phyloP scores from a whole-genome alignment of 2,113 vertebrate species.

The Lepidothrix coronata region DNA sequence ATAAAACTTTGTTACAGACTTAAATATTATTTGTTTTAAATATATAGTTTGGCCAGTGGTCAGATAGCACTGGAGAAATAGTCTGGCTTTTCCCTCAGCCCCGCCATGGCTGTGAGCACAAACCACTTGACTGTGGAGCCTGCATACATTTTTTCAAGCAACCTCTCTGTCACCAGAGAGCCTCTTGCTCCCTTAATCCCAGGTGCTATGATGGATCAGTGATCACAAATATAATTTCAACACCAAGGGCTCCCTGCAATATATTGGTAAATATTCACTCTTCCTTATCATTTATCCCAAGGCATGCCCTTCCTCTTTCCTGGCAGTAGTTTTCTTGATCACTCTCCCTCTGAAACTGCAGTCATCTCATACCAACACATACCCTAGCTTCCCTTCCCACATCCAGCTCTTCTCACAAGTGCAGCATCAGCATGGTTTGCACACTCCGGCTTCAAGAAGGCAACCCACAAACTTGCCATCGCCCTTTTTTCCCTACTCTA shows the following conservation, averaged over 20 bases:
- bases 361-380: neutral
- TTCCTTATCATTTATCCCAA: neutral
- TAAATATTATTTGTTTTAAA: neutral
- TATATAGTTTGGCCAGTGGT: neutral
- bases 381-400: neutral
- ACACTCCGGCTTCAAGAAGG: neutral
- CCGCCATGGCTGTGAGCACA: neutral
- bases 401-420: neutral
- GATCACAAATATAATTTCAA: neutral
- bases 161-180: neutral
- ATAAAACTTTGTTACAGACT: neutral
- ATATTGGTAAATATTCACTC: neutral
- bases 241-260: neutral
- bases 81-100: neutral
- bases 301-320: neutral
- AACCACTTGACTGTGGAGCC: neutral
- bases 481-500: neutral
- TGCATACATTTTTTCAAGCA: neutral
- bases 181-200: neutral
- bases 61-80: neutral
- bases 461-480: neutral
- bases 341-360: neutral
- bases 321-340: neutral
- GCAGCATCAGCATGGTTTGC: neutral
- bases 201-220: neutral